Evolutionary conservation across 2,888 invertebrate species (phyloP).

Genomic region (Pardosa pseudoannulata): DNA sequence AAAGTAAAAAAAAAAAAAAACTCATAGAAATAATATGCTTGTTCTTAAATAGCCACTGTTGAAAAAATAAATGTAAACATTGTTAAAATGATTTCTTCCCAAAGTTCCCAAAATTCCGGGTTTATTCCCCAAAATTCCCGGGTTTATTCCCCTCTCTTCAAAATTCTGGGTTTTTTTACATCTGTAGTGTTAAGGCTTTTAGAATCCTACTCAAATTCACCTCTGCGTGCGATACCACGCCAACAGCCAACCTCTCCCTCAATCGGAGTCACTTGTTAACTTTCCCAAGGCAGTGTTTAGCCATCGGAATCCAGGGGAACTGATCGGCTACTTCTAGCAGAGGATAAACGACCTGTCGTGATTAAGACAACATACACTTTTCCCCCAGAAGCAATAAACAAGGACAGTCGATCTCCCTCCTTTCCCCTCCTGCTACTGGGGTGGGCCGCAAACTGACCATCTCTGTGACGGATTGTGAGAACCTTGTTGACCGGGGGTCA

Average conservation of each 20-base stretch:
- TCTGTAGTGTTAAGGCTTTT: no score
- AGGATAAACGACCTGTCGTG: conserved; percentile 64
- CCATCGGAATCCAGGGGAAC: conserved; percentile 13
- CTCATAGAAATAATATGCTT: no score
- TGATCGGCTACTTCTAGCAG: not conserved
- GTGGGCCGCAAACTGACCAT: conserved; percentile 59
- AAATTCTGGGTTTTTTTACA: no score
- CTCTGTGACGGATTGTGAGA: conserved; percentile 47
- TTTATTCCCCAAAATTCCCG: no score
- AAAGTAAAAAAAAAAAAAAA: no score
- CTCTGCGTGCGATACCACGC: not conserved
- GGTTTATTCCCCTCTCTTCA: no score
- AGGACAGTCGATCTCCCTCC: not conserved
- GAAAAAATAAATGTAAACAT: no score
- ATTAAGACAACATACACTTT: conserved; percentile 68
- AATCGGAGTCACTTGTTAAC: conserved; percentile 34
- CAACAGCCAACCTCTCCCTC: not conserved
- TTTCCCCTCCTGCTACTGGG: not conserved
- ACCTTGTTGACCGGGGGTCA: conserved; percentile 23
- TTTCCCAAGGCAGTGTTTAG: conserved; percentile 33
- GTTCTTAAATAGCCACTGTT: no score
- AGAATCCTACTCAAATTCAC: no score
- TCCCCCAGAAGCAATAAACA: conserved; percentile 40
- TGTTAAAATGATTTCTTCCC: no score
- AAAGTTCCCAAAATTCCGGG: no score